phyloP scores from a whole-genome alignment of 2,888 invertebrate genomes.

The Mellilla xanthometata region DNA sequence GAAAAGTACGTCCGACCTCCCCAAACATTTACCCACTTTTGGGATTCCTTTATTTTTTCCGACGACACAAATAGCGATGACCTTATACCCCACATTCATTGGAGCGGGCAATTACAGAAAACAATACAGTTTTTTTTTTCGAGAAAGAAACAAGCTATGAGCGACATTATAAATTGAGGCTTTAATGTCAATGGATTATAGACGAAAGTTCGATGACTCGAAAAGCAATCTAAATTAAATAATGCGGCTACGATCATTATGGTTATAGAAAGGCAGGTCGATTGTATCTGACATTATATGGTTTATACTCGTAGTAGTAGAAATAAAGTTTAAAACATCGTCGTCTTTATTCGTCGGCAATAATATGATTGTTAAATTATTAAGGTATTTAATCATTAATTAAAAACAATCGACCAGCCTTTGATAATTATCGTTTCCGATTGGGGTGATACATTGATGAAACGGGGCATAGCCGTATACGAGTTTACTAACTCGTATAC shows the following conservation, averaged over 20 bases:
- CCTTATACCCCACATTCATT: constrained; percentile 59
- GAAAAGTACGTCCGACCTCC: constrained; percentile 32
- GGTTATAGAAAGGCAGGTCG: not conserved
- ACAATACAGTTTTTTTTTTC: constrained; percentile 44
- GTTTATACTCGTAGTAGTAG: too few species aligned
- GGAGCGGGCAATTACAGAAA: constrained; percentile 45
- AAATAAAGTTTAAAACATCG: too few species aligned
- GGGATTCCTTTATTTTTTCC: constrained; percentile 38
- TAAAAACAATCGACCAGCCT: too few species aligned
- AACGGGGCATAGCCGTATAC: too few species aligned
- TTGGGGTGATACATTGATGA: too few species aligned
- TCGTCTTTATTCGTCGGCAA: too few species aligned
- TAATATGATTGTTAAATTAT: too few species aligned
- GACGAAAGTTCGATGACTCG: constrained; percentile 27
- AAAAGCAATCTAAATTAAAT: constrained; percentile 12
- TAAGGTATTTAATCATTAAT: too few species aligned
- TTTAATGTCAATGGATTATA: constrained; percentile 31
- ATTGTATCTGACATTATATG: not conserved
- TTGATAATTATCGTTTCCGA: too few species aligned
- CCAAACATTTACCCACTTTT: constrained; percentile 7
- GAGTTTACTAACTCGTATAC: too few species aligned
- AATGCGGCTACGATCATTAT: constrained; percentile 3
- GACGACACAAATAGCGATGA: constrained; percentile 40
- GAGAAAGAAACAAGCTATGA: constrained; percentile 22
- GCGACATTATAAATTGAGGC: constrained; percentile 25